Evolutionary conservation across 2,888 invertebrate genomes (phyloP).

Genomic region (Lepeophtheirus nordmannii): DNA sequence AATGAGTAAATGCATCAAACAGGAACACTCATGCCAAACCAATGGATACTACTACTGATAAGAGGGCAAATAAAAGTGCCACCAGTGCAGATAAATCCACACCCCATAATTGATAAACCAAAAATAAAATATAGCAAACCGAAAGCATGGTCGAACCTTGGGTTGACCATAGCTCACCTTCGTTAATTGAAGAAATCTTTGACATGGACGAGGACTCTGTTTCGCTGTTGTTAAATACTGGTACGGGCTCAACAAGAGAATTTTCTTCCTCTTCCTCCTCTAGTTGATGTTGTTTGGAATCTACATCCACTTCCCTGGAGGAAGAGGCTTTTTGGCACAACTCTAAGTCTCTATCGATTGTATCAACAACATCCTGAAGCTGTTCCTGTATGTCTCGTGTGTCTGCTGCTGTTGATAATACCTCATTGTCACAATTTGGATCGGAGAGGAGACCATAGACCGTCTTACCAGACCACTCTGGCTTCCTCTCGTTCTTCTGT

Average conservation of each 20-base stretch:
- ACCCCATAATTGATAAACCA: slow-evolving; percentile 5
- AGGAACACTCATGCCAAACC: neutral
- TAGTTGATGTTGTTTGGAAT: neutral
- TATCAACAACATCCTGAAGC: slow-evolving; percentile 7
- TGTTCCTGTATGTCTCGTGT: neutral
- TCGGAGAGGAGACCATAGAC: neutral
- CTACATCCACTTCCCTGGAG: neutral
- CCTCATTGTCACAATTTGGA: no score
- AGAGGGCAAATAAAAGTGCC: neutral
- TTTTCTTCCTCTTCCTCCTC: neutral
- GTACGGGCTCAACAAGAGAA: neutral
- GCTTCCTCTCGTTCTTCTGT: neutral
- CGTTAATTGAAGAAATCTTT: neutral
- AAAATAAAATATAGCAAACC: slow-evolving; percentile 2
- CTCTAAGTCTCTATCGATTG: neutral
- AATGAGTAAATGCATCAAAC: neutral
- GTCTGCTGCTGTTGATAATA: neutral
- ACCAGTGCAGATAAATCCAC: neutral
- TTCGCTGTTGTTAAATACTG: neutral
- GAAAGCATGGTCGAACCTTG: slow-evolving; percentile 1
- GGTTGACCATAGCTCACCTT: slow-evolving; percentile 7
- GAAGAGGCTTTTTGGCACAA: neutral
- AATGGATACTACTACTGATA: neutral
- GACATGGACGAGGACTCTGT: neutral
- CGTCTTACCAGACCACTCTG: slow-evolving; percentile 16